These are phyloP conservation scores for Pseudocheirus occidentalis DNA, from an alignment of 2,797 vertebrate genomes.

Conservation along the genomic window DNA sequence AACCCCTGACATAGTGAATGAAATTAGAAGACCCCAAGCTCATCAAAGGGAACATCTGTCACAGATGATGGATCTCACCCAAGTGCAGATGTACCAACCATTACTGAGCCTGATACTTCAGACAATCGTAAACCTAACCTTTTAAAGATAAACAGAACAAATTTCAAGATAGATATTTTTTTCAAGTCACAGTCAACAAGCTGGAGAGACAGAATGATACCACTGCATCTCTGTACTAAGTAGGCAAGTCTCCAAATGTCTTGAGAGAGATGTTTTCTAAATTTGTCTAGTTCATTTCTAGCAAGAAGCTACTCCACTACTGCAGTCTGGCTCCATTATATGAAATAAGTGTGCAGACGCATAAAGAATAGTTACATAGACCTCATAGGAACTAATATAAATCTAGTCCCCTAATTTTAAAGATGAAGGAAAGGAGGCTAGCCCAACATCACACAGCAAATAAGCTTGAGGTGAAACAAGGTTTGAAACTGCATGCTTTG, in stretches of 20 bases:
- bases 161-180: background rate
- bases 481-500: background rate
- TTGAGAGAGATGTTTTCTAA: background rate
- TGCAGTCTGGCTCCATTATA: background rate
- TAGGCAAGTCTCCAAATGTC: background rate
- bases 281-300: background rate
- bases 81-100: background rate
- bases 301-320: background rate
- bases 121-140: background rate
- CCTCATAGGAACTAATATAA: background rate
- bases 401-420: background rate
- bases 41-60: background rate
- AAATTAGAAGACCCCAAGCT: background rate
- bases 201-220: background rate
- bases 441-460: background rate
- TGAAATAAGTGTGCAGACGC: background rate
- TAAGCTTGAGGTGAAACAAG: background rate
- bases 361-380: background rate
- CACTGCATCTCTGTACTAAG: background rate
- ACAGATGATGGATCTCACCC: background rate
- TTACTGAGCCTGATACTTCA: background rate
- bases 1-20: background rate
- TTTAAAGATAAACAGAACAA: background rate
- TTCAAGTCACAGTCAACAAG: constrained; percentile 2
- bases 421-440: background rate